Evolutionary conservation across 1,140 invertebrate species (phyloP).

Genomic region (Leptinotarsa defecta): DNA sequence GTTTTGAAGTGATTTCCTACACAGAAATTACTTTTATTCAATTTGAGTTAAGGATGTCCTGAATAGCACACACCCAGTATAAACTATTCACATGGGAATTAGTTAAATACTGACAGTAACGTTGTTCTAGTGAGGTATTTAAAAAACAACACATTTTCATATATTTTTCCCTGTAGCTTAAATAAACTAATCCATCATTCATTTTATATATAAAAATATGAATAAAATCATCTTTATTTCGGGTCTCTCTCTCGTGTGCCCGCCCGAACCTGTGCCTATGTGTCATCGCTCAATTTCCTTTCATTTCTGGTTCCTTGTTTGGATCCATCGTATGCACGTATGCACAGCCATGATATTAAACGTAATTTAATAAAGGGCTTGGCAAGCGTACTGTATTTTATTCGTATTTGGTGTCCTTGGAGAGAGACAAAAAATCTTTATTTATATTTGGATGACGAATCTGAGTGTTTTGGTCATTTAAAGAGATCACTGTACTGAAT

Average conservation of each 20-base stretch:
- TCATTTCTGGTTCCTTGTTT: constrained; percentile 10
- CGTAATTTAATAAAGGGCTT: constrained; percentile 15
- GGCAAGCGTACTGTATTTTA: constrained; percentile 3
- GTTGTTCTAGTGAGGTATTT: too few relatives aligned
- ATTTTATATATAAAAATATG: too few relatives aligned
- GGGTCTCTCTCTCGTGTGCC: not conserved
- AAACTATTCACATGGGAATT: too few relatives aligned
- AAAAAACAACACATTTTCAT: too few relatives aligned
- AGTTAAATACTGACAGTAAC: too few relatives aligned
- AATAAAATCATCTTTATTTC: too few relatives aligned
- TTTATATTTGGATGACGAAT: constrained; percentile 29
- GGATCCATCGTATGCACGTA: not conserved
- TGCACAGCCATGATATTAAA: constrained; percentile 1
- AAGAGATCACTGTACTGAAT: constrained; percentile 30
- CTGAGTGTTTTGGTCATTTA: constrained; percentile 29
- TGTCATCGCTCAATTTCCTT: not conserved
- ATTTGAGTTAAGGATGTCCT: too few relatives aligned
- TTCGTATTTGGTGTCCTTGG: constrained; percentile 12
- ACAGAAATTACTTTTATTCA: too few relatives aligned
- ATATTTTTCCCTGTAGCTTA: too few relatives aligned
- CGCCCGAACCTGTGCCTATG: not conserved
- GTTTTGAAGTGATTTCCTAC: too few relatives aligned
- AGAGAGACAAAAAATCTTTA: constrained; percentile 24
- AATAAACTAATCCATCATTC: too few relatives aligned
- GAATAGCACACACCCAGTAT: too few relatives aligned